Base-by-base conservation (phyloP, 2,797 vertebrate species). In the Anniella stebbinsi region DNA sequence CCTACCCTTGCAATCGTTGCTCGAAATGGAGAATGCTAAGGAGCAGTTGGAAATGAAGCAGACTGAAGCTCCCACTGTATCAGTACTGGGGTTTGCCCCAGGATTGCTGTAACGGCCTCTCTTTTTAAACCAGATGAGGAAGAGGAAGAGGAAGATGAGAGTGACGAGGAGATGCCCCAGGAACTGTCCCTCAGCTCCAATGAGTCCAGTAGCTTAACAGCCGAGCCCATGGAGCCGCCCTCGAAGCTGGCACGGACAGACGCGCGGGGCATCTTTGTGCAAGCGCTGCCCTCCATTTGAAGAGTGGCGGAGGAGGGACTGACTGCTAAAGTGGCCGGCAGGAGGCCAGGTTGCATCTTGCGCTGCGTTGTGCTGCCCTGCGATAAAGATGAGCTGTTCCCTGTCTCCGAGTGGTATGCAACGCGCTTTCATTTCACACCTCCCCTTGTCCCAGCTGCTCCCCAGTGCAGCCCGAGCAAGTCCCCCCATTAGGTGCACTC, bases 81-180 rank as follows among this genome's bases (percentile, higher is more conserved):
- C n/a, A 10, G 13, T 41, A 15, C 23, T 30, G 15, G 11, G 15
- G 2, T 33, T 11, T 67, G 51, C 4, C 28, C 13, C 48, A 8
- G 33, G 21, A 33, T 6, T 80, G 77, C 69, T 21, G 23, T 87
- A 48, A 87, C 72, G 13, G 2, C 18, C 36, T 72, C 33, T 87
- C 18, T 82, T 48, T 73, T 4, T 94, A 83, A 95, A 73, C 80
- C 95, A 96, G 98, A 98, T 25, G 98, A 99, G 33, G 98, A 99
- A 73, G 98, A 99, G 0, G 98, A 99, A 0, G 98, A 99, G 10
- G 98, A 99, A 0, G 98, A 99, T 2, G 98, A 99, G 91, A 99
- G 98, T 1, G 98, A 99, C 0, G 98, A 99, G 0, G 98, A 99
- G 77, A 94, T 97, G 41, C 96, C 96, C 0, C 97, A 97, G 60